Conservation (phyloP, 2,113 vertebrate species). For the Dryoscopus gambensis region DNA sequence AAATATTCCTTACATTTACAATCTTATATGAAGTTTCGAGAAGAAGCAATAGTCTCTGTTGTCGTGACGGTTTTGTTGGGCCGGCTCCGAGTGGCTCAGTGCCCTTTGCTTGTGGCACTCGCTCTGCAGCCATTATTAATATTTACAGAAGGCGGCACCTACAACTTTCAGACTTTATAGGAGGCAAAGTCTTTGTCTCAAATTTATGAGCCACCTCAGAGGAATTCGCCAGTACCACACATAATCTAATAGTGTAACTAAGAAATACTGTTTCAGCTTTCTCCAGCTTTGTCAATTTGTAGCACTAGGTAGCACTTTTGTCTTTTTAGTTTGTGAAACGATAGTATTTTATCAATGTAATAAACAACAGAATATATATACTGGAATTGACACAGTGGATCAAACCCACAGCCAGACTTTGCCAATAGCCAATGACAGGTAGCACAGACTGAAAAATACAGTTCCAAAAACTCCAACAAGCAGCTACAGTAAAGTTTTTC, state of each 20-base stretch:
- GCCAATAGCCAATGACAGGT: not conserved
- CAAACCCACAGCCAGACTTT: not conserved
- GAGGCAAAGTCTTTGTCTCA: slow-evolving; percentile 52
- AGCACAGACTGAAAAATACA: not conserved
- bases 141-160: slow-evolving; percentile 51
- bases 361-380: not conserved
- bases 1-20: not conserved
- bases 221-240: not conserved
- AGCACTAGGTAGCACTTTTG: not conserved
- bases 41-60: not conserved
- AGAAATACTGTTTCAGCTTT: not conserved
- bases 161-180: slow-evolving; percentile 12
- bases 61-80: not conserved
- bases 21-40: not conserved
- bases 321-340: not conserved
- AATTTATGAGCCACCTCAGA: slow-evolving; percentile 5
- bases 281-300: not conserved
- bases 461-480: not conserved
- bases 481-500: not conserved
- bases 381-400: not conserved
- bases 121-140: not conserved
- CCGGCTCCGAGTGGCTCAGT: not conserved
- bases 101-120: not conserved
- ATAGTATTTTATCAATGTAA: not conserved
- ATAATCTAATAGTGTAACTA: not conserved